phyloP scores from a whole-genome alignment of 1,140 invertebrate species.

The Heterodera schachtii region DNA sequence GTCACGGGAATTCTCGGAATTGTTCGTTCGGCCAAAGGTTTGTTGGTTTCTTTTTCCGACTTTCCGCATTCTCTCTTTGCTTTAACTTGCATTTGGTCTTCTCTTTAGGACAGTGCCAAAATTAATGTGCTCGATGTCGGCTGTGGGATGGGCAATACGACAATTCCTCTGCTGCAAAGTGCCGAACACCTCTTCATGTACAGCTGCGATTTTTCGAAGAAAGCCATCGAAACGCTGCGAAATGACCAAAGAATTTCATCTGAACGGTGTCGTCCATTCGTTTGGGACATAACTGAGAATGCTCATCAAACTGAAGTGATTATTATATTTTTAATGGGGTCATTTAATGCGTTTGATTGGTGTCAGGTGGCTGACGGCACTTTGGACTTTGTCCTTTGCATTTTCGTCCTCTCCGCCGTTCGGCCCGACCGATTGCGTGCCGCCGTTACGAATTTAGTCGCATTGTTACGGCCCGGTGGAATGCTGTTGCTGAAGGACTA shows the following conservation, averaged over 20 bases:
- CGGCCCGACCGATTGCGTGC: constrained; percentile 77
- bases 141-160: constrained; percentile 95
- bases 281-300: constrained; percentile 79
- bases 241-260: constrained; percentile 55
- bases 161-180: constrained; percentile 86
- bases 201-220: constrained; percentile 91
- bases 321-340: background rate
- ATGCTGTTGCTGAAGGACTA: constrained; percentile 91
- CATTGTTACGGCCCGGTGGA: constrained; percentile 87
- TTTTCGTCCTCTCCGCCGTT: constrained; percentile 94
- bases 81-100: background rate
- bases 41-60: background rate
- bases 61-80: background rate
- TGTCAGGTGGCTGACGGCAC: constrained; percentile 66
- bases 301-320: background rate
- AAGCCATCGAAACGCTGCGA: constrained; percentile 84
- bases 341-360: constrained; percentile 67
- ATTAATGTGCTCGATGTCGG: constrained; percentile 71
- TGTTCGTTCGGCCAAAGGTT: constrained; percentile 68
- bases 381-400: constrained; percentile 84
- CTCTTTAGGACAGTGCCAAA: constrained; percentile 25
- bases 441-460: constrained; percentile 76
- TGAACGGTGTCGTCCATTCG: constrained; percentile 82
- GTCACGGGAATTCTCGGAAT: constrained; percentile 93
- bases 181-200: constrained; percentile 82